These are phyloP conservation scores for Callaeas wilsoni DNA, from an alignment of 2,113 vertebrate species.

Conservation along the genomic window DNA sequence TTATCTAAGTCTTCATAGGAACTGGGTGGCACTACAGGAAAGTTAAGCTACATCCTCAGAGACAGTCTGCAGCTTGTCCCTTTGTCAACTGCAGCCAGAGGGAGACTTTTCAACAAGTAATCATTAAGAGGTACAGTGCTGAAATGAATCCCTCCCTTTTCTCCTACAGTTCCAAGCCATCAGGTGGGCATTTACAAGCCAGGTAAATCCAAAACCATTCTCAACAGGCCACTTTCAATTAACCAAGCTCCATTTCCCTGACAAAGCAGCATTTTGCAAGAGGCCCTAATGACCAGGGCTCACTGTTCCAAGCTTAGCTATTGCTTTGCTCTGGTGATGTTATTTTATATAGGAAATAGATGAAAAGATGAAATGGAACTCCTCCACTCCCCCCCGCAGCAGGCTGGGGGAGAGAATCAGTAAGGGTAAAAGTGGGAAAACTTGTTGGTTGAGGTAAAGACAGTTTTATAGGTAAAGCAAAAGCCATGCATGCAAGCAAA, in stretches of 20 bases:
- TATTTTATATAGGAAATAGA: not conserved
- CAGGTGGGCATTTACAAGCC: not conserved
- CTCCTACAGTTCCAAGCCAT: not conserved
- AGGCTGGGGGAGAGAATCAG: not conserved
- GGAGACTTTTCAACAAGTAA: not conserved
- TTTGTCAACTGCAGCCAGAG: not conserved
- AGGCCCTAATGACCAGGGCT: not conserved
- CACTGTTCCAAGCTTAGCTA: not conserved
- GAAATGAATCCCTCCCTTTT: not conserved
- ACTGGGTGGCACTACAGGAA: not conserved
- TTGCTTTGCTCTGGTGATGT: not conserved
- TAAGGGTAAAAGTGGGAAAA: not conserved
- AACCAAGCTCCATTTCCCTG: not conserved
- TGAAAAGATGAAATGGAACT: not conserved
- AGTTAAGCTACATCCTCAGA: not conserved
- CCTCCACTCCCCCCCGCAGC: rapidly evolving
- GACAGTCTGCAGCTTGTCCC: not conserved
- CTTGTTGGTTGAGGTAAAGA: not conserved
- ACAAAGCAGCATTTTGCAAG: not conserved
- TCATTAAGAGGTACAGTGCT: not conserved
- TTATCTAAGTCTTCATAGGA: not conserved
- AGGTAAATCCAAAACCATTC: not conserved
- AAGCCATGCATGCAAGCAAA: not conserved
- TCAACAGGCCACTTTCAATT: not conserved
- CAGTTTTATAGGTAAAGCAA: not conserved